Conservation (phyloP, 2,888 invertebrate genomes). For the Brachyptera risi region DNA sequence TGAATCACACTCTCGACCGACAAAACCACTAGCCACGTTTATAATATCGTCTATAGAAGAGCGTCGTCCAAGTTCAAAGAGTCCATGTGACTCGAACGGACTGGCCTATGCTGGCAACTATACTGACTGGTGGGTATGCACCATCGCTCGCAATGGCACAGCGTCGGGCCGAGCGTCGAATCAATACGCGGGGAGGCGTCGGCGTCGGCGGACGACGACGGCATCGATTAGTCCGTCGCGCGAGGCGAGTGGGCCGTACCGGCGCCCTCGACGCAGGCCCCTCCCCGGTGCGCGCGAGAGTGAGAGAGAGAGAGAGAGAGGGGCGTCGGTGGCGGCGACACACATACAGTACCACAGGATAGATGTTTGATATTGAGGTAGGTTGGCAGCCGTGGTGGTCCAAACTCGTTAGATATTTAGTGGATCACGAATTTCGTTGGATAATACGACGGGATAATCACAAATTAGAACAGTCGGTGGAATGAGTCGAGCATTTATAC, state of each 20-base stretch:
- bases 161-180: constrained; percentile 10
- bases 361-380: constrained; percentile 6
- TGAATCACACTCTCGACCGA: too few species aligned
- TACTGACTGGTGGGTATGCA: constrained; percentile 33
- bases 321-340: background rate
- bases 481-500: too few species aligned
- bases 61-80: constrained; percentile 31
- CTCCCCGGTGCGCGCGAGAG: constrained; percentile 6
- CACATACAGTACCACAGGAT: constrained; percentile 4
- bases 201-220: too few species aligned
- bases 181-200: constrained; percentile 19
- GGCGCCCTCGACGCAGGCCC: constrained; percentile 8
- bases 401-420: too few species aligned
- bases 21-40: too few species aligned
- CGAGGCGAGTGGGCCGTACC: constrained; percentile 16
- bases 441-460: too few species aligned
- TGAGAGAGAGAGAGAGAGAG: background rate
- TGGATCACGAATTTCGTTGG: too few species aligned
- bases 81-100: constrained; percentile 20
- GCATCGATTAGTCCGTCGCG: constrained; percentile 16
- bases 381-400: too few species aligned
- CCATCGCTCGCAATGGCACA: constrained; percentile 30
- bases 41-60: constrained; percentile 39
- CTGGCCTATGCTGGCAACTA: constrained; percentile 28
- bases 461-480: too few species aligned